Base-by-base conservation (phyloP, 2,113 vertebrate genomes). In the Halcyon senegalensis region DNA sequence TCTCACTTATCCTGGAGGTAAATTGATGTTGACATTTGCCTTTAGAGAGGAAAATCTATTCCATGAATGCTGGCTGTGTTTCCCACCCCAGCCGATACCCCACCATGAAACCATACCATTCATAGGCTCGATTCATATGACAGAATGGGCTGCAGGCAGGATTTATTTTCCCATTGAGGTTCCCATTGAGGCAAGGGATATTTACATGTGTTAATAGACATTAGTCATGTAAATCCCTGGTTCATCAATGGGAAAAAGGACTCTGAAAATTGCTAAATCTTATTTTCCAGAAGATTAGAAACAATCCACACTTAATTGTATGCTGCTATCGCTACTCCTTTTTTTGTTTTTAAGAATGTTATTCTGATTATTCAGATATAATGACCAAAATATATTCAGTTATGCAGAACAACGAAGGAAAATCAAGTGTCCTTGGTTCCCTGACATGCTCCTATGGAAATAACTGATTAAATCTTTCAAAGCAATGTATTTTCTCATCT, bases 251-350 rank as follows among this genome's bases (percentile, higher is more conserved):
- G 66, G 74, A 77, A 77, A 91, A 94, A 74, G 41, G 66, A 76
- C 62, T 80, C 76, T 37, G 67, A 80, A 91, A 92, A 84, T 77
- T 46, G 83, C 87, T 95, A 92, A 94, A 95, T 94, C 83, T 95
- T 67, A 87, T 97, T 96, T 94, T 95, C 87, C 84, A 89, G 80
- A 90, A 92, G 86, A 92, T 90, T 85, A 88, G 67, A 75, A 94
- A 90, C 51, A 88, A 93, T 68, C 23, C 2, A 0, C 12, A 15
- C 59, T 91, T 83, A 89, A 90, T 81, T 6, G 3, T 62, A 68
- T 60, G 62, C 63, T 88, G 60, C 43, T 93, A 68, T 76, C 55
- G 13, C 63, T 79, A 81, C 60, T 78, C 17, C 27, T 59, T 86
- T 72, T 58, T 58, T 53, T 53, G 41, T 50, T 95, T 96, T 85